Conservation (phyloP, 2,888 invertebrate species). For the Aleiodes leptofemur region DNA sequence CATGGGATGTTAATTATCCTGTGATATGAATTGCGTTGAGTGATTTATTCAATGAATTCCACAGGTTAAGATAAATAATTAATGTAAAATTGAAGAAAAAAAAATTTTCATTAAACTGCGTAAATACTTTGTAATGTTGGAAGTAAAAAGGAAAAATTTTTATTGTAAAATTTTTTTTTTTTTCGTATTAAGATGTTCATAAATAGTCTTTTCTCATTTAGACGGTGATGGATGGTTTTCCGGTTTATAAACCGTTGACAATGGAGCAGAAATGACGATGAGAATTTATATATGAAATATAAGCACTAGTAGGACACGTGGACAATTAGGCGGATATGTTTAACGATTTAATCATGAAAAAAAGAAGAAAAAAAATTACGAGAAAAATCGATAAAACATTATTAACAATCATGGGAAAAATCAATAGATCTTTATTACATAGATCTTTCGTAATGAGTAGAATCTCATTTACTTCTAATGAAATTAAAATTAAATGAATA, state of each 20-base stretch:
- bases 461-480: too few species aligned
- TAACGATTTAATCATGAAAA: slow-evolving; percentile 11
- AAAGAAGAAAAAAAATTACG: neutral
- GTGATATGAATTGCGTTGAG: too few species aligned
- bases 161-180: slow-evolving; percentile 5
- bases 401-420: neutral
- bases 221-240: slow-evolving; percentile 43
- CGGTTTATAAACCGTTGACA: slow-evolving; percentile 34
- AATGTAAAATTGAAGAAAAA: too few species aligned
- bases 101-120: too few species aligned
- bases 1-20: too few species aligned
- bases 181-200: slow-evolving; percentile 7
- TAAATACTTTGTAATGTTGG: too few species aligned
- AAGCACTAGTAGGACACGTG: neutral
- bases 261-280: slow-evolving; percentile 13
- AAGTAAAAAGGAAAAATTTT: neutral
- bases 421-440: neutral
- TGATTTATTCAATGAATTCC: too few species aligned
- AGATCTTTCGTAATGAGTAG: too few species aligned
- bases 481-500: too few species aligned
- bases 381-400: neutral
- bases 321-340: slow-evolving; percentile 7
- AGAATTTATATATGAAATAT: slow-evolving; percentile 13
- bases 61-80: too few species aligned
- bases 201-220: neutral